These are phyloP conservation scores for Saccostrea cuccullata DNA, from an alignment of 1,140 invertebrate genomes.

Conservation along the genomic window DNA sequence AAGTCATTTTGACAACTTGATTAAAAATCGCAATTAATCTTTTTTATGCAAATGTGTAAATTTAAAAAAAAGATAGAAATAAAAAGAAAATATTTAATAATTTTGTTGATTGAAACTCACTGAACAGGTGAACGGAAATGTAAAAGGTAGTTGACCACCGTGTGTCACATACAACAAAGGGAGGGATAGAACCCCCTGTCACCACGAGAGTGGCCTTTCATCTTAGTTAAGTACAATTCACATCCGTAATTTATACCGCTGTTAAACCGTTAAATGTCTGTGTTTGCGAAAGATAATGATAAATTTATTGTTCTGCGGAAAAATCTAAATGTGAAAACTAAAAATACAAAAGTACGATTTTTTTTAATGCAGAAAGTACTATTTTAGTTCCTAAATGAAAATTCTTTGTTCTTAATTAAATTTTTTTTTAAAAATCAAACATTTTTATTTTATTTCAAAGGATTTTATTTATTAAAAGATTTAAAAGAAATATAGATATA, in stretches of 20 bases:
- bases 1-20: too few relatives aligned
- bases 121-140: neutral
- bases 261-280: neutral
- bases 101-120: too few relatives aligned
- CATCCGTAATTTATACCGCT: neutral
- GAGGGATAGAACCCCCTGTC: neutral
- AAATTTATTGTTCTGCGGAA: neutral
- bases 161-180: neutral
- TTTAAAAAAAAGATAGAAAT: too few relatives aligned
- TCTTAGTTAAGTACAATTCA: constrained; percentile 19
- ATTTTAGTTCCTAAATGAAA: neutral
- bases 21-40: too few relatives aligned
- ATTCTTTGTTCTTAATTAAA: neutral
- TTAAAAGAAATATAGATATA: neutral
- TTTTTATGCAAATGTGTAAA: too few relatives aligned
- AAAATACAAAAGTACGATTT: neutral
- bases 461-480: neutral
- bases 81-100: too few relatives aligned
- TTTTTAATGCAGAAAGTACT: neutral
- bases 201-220: neutral
- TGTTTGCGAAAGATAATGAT: neutral
- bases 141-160: neutral
- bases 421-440: neutral
- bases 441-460: neutral
- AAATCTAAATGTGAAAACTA: neutral